phyloP scores from a whole-genome alignment of 2,888 invertebrate genomes.

The Troilus luridus region DNA sequence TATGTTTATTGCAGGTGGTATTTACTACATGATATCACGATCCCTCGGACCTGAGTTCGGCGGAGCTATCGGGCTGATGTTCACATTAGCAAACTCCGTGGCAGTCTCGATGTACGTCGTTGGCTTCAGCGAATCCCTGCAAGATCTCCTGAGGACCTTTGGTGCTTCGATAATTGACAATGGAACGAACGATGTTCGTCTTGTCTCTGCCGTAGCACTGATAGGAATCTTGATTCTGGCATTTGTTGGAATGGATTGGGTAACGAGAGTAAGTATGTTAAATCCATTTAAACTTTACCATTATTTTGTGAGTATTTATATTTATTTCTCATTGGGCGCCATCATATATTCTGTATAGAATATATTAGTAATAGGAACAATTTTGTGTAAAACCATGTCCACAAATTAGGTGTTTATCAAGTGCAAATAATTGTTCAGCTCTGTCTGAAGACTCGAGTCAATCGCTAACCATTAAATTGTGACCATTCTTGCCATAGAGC shows the following conservation, averaged over 20 bases:
- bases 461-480: no score
- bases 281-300: neutral
- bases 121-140: constrained; percentile 91
- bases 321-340: no score
- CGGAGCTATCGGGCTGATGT: constrained; percentile 94
- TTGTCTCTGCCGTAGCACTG: constrained; percentile 88
- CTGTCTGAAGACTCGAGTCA: no score
- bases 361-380: no score
- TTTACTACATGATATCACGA: constrained; percentile 98
- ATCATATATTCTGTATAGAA: no score
- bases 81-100: constrained; percentile 96
- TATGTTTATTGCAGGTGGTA: constrained; percentile 81
- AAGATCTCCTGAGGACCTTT: constrained; percentile 77
- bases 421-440: no score
- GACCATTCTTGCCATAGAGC: no score
- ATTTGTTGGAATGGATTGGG: constrained; percentile 97
- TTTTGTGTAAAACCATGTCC: no score
- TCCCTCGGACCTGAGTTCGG: constrained; percentile 99
- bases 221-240: constrained; percentile 87
- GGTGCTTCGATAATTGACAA: constrained; percentile 77
- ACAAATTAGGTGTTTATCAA: no score
- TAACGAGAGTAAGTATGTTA: constrained; percentile 80
- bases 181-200: constrained; percentile 80
- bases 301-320: neutral
- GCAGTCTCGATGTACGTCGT: constrained; percentile 98